Evolutionary conservation across 92 coral and sea anemone genomes (phyloP).

Genomic region (Blastomussa wellsi): DNA sequence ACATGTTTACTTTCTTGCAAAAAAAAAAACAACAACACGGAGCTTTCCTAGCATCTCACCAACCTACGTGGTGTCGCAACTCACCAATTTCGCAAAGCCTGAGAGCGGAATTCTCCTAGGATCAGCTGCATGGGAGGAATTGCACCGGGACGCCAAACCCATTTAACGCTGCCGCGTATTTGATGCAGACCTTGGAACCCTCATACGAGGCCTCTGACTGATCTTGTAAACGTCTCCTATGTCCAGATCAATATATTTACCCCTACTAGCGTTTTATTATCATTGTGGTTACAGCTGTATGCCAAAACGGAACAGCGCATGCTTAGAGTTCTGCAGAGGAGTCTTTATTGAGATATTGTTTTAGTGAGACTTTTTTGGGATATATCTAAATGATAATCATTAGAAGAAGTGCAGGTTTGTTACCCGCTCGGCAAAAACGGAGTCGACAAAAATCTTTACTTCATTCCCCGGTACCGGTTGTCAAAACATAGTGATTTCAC

Average conservation of each 20-base stretch:
- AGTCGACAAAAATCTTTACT: too few species aligned
- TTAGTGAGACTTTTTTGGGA: too few species aligned
- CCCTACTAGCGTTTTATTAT: background rate
- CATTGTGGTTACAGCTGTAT: too few species aligned
- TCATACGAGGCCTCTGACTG: slow-evolving; percentile 9
- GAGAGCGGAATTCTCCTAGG: background rate
- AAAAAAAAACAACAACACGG: background rate
- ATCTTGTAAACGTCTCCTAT: background rate
- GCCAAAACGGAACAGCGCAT: background rate
- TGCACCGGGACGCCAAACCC: too few species aligned
- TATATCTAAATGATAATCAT: too few species aligned
- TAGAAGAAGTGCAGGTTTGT: too few species aligned
- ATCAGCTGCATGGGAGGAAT: slow-evolving; percentile 13
- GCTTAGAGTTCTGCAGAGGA: too few species aligned
- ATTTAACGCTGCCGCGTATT: slow-evolving; percentile 23
- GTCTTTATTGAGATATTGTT: too few species aligned
- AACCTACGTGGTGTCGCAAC: slow-evolving; percentile 30
- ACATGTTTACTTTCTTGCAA: too few species aligned
- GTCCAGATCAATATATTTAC: background rate
- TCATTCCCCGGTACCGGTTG: too few species aligned
- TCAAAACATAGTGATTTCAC: too few species aligned
- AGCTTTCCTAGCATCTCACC: background rate
- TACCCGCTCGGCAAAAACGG: too few species aligned
- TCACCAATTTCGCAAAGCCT: slow-evolving; percentile 17
- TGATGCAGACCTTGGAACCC: slow-evolving; percentile 23